Evolutionary conservation across 2,888 invertebrate species (phyloP), one percentile per base, ranked within the genome.

Genomic region (Acanthopleura granulata): DNA sequence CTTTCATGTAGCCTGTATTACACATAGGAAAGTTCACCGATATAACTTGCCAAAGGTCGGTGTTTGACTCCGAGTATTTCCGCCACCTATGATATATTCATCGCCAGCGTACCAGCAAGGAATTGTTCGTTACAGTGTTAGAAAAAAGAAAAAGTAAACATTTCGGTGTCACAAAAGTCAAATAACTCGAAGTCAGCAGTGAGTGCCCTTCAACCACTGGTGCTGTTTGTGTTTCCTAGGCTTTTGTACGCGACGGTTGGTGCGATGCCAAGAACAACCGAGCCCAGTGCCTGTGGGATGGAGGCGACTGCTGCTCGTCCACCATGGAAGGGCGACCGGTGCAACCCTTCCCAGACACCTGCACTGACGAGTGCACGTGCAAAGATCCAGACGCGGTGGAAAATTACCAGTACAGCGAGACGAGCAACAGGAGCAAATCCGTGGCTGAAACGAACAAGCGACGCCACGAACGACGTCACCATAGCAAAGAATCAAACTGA

Each of bases 221-320:
- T n/a, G 3, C 57, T 57, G 57, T 1, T 22, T 57, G 57, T 12
- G 22, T 57, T 57, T 12, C n/a, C 22, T 76, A 87, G 87, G 75
- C 74, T 22, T 81, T 78, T 22, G 77, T 86, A n/a, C 80, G 81
- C 11, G 86, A 88, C 75, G 83, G 84, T 1, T 84, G 83, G 71
- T 88, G 88, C 76, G 87, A 88, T 72, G 83, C 80, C 1, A 76
- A 75, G 6, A 87, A 88, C 78, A 88, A 88, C 80, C 80, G 86
- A 12, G 78, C 77, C 16, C 73, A 79, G 61, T 88, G 88, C 76
- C 72, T 77, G 15, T 88, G 87, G 87, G 88, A 88, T 74, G 86
- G 85, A 1, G 88, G 88, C 0, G 88, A 88, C 75, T 88, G 88
- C 62, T 88, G 88, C 76, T 70, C 79, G 12, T 86, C 87, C 0